Base-by-base conservation (phyloP, 2,113 vertebrate species). In the Sarotherodon lohbergeri region DNA sequence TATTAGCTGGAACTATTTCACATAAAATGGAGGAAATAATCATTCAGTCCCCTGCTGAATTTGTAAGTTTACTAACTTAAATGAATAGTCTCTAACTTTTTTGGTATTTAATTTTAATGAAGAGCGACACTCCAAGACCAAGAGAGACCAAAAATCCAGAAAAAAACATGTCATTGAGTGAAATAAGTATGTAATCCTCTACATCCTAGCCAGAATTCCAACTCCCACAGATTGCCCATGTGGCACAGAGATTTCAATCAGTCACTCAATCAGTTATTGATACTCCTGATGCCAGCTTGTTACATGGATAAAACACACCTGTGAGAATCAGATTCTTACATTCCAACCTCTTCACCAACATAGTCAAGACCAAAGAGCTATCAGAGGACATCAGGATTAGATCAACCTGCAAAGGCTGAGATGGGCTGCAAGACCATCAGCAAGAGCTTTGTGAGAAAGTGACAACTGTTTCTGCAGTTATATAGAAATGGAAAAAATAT, bases 181-280 rank as follows among this genome's bases (percentile, higher is more conserved):
- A 68, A 22, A 68, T 68, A 39, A 41, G 19, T 41, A 3, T 66
- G 9, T 66, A 39, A 66, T 13, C 34, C 34, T 66, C 36, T 22
- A 68, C 34, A 39, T n/a, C 19, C 61, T 0, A 39, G 61, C 10
- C 19, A 13, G 34, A 68, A 22, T 0, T 68, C 4, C 13, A 19
- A 39, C 63, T 39, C 34, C 63, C 34, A 68, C 63, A 39, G 32
- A n/a, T 68, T 39, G 0, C 34, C 11, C 11, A 66, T 0, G 6
- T 39, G 34, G 19, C 61, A 8, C 2, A 39, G 16, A 66, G 10
- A 66, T 39, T 39, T 36, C 17, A 39, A 0, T 39, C 2, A 66
- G 7, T 13, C 34, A 39, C 32, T 39, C 32, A 5, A 22, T 66
- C 34, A 22, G 6, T 39, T 39, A 0, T 22, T 39, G 34, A 13